Evolutionary conservation across 1,140 invertebrate genomes (phyloP).

Genomic region (Hypsibius dujardini): DNA sequence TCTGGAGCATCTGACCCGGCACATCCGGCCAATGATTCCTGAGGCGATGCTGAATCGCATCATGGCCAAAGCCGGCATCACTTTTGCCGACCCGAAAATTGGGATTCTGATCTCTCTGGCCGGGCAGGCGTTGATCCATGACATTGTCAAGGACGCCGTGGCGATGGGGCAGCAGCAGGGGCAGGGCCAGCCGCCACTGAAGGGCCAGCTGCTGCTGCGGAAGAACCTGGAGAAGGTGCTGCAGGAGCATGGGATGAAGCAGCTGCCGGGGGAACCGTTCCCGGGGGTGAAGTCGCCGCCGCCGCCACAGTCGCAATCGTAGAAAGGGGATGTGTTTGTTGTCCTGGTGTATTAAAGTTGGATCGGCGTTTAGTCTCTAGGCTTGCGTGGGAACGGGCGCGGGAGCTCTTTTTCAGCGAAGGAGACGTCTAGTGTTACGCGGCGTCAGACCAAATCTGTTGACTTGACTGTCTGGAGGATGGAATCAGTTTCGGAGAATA

Average conservation of each 20-base stretch:
- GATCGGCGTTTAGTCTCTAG: no score
- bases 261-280: neutral
- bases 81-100: slow-evolving; percentile 7
- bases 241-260: neutral
- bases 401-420: no score
- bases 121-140: neutral
- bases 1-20: neutral
- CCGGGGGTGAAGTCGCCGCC: no score
- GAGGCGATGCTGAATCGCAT: neutral
- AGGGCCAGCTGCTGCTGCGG: neutral
- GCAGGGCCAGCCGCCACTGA: neutral
- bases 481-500: no score
- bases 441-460: no score
- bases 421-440: no score
- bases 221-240: neutral
- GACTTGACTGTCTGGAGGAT: no score
- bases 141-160: slow-evolving; percentile 3
- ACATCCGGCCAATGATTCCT: neutral
- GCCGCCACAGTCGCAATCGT: no score
- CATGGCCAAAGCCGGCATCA: neutral
- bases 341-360: no score
- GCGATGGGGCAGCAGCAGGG: neutral
- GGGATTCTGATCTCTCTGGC: neutral
- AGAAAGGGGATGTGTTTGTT: no score
- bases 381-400: no score